Evolutionary conservation across 53 echinoderm and acorn worm genomes (phyloP).

Genomic region (Henricia sp.): DNA sequence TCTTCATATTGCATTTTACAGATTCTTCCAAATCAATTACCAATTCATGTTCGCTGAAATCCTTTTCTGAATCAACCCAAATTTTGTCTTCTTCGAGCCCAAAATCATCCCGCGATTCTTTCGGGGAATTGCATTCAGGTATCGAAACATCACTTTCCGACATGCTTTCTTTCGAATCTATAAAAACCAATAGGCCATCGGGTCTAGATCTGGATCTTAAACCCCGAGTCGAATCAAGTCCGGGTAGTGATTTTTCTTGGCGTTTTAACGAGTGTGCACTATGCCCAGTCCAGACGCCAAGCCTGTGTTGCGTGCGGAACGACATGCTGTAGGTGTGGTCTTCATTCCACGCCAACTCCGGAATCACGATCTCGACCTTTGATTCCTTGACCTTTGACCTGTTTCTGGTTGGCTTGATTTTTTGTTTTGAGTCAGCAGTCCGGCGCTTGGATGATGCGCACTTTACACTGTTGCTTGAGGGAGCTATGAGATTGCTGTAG

Average conservation of each 20-base stretch:
- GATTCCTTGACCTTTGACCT: not conserved
- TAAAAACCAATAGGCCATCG: no score
- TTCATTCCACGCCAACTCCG: conserved; percentile 35
- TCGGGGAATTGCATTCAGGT: no score
- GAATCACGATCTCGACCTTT: not conserved
- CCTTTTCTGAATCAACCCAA: not conserved
- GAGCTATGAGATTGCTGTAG: conserved; percentile 37
- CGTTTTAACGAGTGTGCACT: not conserved
- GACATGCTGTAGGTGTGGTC: conserved; percentile 62
- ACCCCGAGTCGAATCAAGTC: no score
- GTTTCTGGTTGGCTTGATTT: not conserved
- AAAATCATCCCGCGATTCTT: not conserved
- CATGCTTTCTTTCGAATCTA: no score
- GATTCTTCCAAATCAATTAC: not conserved
- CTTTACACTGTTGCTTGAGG: not conserved
- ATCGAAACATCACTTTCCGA: no score
- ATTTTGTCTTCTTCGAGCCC: not conserved
- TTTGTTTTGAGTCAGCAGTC: not conserved
- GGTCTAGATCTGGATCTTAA: no score
- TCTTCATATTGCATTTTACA: not conserved
- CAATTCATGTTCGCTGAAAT: not conserved
- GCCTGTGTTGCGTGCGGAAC: conserved; percentile 15
- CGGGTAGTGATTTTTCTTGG: not conserved
- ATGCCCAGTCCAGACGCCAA: conserved; percentile 10
- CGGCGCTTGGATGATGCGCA: not conserved